Evolutionary conservation across 2,113 vertebrate genomes (phyloP).

Genomic region (Ceyx melanurus): DNA sequence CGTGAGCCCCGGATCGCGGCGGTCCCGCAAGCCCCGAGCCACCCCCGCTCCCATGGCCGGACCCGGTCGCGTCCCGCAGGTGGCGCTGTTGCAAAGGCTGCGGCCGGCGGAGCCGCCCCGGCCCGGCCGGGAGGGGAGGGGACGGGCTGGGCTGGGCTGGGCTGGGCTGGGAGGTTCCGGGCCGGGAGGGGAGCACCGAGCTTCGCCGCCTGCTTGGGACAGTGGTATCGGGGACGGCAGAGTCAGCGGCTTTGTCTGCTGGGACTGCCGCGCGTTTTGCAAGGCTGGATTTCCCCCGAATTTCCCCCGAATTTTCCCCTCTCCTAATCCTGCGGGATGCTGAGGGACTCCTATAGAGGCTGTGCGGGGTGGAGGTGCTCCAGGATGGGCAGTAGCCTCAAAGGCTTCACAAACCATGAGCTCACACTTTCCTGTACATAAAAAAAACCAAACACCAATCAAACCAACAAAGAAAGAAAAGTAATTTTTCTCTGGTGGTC

Average conservation of each 20-base stretch:
- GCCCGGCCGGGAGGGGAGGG: not conserved
- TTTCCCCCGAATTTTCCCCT: too few relatives aligned
- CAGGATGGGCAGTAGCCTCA: not conserved
- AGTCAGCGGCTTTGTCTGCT: not conserved
- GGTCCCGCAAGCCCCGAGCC: too few relatives aligned
- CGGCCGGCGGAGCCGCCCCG: not conserved
- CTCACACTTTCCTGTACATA: accelerated
- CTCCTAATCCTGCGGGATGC: not conserved
- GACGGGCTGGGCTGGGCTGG: not conserved
- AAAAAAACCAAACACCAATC: not conserved
- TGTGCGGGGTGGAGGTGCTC: not conserved
- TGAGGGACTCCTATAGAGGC: too few relatives aligned
- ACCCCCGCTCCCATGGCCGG: not conserved
- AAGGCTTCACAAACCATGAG: too few relatives aligned
- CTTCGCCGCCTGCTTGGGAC: not conserved
- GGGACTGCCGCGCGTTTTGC: too few relatives aligned
- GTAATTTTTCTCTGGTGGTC: accelerated
- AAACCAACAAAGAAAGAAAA: not conserved
- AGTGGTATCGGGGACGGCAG: too few relatives aligned
- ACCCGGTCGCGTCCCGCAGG: not conserved
- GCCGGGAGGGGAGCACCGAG: accelerated
- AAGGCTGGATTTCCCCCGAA: accelerated
- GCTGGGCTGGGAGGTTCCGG: too few relatives aligned
- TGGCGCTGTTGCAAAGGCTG: conserved; percentile 20
- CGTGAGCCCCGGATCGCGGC: too few relatives aligned